Base-by-base conservation (phyloP, 1,140 invertebrate species). In the Lanistes nyassanus region DNA sequence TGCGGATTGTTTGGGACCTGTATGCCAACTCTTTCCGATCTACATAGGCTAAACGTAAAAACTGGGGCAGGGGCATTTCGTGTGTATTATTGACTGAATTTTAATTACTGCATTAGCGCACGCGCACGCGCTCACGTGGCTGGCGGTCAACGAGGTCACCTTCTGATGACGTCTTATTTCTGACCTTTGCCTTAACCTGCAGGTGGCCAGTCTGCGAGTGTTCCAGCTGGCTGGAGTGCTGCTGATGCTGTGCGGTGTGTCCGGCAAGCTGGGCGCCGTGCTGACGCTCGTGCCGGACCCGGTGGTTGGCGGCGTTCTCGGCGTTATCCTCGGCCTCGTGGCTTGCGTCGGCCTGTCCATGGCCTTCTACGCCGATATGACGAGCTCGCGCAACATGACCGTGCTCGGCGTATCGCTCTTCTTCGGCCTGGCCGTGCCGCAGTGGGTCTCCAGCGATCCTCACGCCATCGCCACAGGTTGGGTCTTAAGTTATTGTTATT, bases 381-480 rank as follows among this genome's bases (percentile, higher is more conserved):
- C 95, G 83, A 95, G 94, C 16, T 91, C 94, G n/a, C 77, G 89
- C 71, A 96, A 96, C 90, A 89, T 96, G 9, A 96, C 96, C 85
- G 94, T 96, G 68, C 91, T 96, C 23, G 95, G 95, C n/a, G 93
- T 96, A 78, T 95, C 95, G 19, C 91, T 96, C 58, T 96, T 96
- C 86, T 65, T 80, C 23, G 78, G 76, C n/a, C 83, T 96, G 87
- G 88, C 94, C 2, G 84, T 95, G 60, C 94, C 94, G 2, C 92
- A 93, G 73, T 96, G 94, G 94, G 72, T 85, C 3, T 42, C 70
- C 1, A 58, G 47, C 31, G 68, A 82, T 62, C 23, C 62, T 0
- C 26, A 58, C 23, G 39, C 72, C 39, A 81, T 81, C 31, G 53
- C 68, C 53, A 82, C 77, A 62, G 77, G 79, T 82, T 39, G n/a